Evolutionary conservation across 2,797 vertebrate genomes (phyloP).

Genomic region (Psittacula derbiana): DNA sequence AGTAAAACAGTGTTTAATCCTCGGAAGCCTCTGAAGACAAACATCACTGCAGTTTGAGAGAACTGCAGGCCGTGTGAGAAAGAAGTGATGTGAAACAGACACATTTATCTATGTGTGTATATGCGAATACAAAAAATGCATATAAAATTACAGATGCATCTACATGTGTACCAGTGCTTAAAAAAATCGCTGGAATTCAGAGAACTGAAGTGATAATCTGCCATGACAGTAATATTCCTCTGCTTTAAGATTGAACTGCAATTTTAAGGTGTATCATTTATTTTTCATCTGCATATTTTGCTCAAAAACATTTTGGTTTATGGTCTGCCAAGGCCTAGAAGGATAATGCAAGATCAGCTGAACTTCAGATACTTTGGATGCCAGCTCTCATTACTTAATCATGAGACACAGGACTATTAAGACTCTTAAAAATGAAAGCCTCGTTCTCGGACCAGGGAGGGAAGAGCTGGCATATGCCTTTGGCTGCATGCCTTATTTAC

Average conservation of each 20-base stretch:
- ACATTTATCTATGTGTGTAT: too few species aligned
- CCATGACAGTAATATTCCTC: neutral
- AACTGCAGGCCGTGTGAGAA: neutral
- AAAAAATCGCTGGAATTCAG: neutral
- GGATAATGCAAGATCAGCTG: constrained; percentile 77
- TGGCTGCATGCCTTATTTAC: constrained; percentile 75
- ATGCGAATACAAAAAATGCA: neutral
- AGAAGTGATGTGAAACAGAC: neutral
- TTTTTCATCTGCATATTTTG: constrained; percentile 35
- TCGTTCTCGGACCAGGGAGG: constrained; percentile 56
- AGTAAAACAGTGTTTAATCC: neutral
- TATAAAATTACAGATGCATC: neutral
- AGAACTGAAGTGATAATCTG: neutral
- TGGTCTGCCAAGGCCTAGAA: constrained; percentile 55
- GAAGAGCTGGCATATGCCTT: constrained; percentile 68
- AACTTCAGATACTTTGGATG: constrained; percentile 71
- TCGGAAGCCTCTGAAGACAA: neutral
- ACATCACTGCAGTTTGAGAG: neutral
- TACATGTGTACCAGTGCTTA: too few species aligned
- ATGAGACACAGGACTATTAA: constrained; percentile 77
- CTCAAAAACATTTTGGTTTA: constrained; percentile 65
- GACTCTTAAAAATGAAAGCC: constrained; percentile 74
- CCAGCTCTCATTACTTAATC: constrained; percentile 81
- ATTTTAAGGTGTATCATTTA: neutral
- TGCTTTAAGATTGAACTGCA: neutral